A percentile compares a stretch with the other conserved stretches of the same genome.
Conservation (phyloP, 2,888 invertebrate genomes). For the Sinodicranocentrus sp. region DNA sequence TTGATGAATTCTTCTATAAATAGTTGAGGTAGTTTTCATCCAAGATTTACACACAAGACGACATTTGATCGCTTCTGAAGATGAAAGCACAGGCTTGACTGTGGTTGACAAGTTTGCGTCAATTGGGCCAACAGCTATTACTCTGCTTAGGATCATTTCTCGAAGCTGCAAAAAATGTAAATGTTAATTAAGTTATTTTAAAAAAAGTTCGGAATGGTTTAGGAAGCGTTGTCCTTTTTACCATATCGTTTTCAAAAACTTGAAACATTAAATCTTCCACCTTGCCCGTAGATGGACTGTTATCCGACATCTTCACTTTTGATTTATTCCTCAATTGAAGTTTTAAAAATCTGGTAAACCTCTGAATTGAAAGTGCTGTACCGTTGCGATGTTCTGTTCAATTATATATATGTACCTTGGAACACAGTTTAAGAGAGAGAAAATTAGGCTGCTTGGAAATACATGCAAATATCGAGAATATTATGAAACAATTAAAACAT, state of each 20-base stretch:
- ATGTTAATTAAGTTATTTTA: background rate
- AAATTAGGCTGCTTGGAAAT: no score
- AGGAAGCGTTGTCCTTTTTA: background rate
- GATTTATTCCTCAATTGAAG: no score
- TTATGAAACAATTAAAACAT: no score
- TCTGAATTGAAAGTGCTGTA: no score
- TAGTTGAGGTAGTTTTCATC: background rate
- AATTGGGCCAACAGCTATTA: background rate
- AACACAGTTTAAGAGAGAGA: no score
- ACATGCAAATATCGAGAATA: no score
- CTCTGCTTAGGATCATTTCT: background rate
- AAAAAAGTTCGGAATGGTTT: background rate
- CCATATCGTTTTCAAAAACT: constrained; percentile 31
- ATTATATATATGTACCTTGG: no score
- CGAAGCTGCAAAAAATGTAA: background rate
- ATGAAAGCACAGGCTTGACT: background rate
- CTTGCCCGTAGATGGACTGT: no score
- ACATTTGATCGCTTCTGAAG: background rate
- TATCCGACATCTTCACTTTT: no score
- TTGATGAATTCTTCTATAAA: background rate
- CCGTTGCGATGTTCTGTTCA: no score
- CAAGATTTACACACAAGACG: constrained; percentile 29
- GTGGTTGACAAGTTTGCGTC: background rate
- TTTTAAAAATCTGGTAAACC: no score
- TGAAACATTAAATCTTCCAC: no score